phyloP scores from a whole-genome alignment of 2,113 vertebrate genomes.

The Chitala chitala region DNA sequence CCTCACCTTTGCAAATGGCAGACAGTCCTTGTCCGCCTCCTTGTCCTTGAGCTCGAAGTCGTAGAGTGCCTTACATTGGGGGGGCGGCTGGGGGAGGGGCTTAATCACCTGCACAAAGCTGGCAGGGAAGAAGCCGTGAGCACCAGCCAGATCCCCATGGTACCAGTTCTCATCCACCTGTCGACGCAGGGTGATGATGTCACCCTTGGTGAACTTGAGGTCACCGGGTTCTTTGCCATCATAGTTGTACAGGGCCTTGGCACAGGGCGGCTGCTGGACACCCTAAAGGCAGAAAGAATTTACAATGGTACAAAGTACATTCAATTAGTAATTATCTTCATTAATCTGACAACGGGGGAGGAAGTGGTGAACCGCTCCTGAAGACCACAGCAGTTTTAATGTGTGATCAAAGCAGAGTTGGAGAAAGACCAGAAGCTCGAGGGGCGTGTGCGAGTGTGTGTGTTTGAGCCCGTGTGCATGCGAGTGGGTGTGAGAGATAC shows the following conservation, averaged over 20 bases:
- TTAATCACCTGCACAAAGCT: conserved; percentile 98
- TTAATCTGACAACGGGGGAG: background rate
- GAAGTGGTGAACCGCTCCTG: background rate
- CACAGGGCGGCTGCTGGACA: conserved; percentile 91
- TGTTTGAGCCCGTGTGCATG: too few species aligned
- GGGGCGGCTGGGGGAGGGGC: conserved; percentile 91
- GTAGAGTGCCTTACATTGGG: conserved; percentile 97
- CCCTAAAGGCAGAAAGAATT: conserved; percentile 55
- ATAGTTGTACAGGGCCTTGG: conserved; percentile 97
- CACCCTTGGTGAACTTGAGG: conserved; percentile 95
- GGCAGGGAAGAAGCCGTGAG: conserved; percentile 96
- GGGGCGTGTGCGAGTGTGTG: too few species aligned
- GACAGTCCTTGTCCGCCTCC: conserved; percentile 98
- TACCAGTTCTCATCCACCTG: conserved; percentile 99
- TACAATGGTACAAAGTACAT: background rate
- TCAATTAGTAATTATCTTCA: background rate
- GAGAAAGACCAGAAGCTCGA: too few species aligned
- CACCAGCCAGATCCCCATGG: conserved; percentile 89
- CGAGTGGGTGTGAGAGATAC: too few species aligned
- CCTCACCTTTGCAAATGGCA: conserved; percentile 92
- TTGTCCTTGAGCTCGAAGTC: conserved; percentile 99
- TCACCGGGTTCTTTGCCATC: conserved; percentile 96
- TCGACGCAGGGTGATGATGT: conserved; percentile 91
- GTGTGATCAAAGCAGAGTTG: too few species aligned
- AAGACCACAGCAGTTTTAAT: too few species aligned